Base-by-base conservation (phyloP, 2,888 invertebrate genomes). In the Rhogogaster chlorosoma region DNA sequence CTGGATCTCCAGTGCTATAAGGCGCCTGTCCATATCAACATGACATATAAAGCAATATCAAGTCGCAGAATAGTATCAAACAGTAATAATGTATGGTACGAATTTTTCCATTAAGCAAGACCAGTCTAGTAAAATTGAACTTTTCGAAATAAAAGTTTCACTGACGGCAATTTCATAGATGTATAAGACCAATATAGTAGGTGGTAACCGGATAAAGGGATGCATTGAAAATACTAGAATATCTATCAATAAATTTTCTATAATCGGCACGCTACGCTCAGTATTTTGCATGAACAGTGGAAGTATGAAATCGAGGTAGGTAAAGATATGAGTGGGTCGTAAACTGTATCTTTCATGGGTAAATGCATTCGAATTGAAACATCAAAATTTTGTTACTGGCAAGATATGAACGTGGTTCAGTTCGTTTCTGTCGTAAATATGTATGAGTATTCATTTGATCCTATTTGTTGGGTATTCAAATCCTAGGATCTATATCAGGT, bases 291-390 rank as follows among this genome's bases (percentile, higher is more conserved):
- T 45, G 49, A 29, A 49, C 32, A 77, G 45, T 10, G 45, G 53
- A 22, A 53, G 53, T 49, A 49, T 32, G 45, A 53, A 49, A 77
- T 77, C n/a, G 45, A 32, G 53, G 53, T 77, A 77, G 45, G 26
- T 18, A 32, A 10, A 29, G 29, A 29, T 29, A 49, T 18, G 53
- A 77, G 45, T 49, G 10, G 36, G 32, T 77, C 53, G 26, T 45
- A 29, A 77, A 77, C 49, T 26, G 29, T 53, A 49, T 77, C 29
- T 53, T 77, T 53, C 77, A 77, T 12, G 53, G 53, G 29, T 77
- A 45, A 77, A 77, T 53, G 49, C 29, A 49, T 29, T 29, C 18
- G 12, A 29, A 77, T 77, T 49, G 49, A 77, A 77, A 49, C 45
- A 49, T 53, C 49, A 29, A 53, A 77, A 15, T 53, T 53, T 32